Conservation (phyloP, 2,797 vertebrate species). For the Tiaroga cobitis region DNA sequence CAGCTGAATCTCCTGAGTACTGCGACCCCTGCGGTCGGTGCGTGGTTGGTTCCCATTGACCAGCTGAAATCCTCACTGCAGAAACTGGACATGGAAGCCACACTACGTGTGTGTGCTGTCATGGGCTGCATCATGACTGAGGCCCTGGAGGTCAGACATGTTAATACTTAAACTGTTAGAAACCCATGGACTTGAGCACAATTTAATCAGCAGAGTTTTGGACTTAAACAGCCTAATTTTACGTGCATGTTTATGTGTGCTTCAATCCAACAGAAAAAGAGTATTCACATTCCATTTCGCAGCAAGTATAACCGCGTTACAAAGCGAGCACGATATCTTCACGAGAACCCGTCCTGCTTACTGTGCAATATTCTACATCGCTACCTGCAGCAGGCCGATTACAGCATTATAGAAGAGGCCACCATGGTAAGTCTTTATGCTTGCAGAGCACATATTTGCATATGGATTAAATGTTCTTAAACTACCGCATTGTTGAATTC, state of each 20-base stretch:
- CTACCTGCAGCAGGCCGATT: conserved; percentile 96
- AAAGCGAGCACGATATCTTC: conserved; percentile 91
- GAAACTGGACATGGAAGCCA: conserved; percentile 93
- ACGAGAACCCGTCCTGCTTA: conserved; percentile 97
- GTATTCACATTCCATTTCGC: conserved; percentile 92
- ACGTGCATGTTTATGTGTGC: conserved; percentile 1
- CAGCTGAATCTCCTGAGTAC: conserved; percentile 97
- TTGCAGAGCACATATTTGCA: background rate
- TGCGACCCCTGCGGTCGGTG: conserved; percentile 94
- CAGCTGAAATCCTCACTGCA: conserved; percentile 95
- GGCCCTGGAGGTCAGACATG: conserved; percentile 87
- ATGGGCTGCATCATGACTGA: conserved; percentile 99
- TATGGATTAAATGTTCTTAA: background rate
- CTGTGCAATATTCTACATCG: conserved; percentile 97
- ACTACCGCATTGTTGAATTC: background rate
- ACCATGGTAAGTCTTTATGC: conserved; percentile 85
- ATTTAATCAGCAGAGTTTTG: background rate
- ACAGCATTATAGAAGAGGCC: conserved; percentile 94
- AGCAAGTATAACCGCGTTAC: conserved; percentile 98
- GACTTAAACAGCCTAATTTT: background rate
- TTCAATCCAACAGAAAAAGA: conserved; percentile 88
- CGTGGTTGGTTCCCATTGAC: conserved; percentile 97
- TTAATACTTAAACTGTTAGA: background rate
- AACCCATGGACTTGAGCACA: background rate
- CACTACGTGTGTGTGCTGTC: conserved; percentile 91